Evolutionary conservation across 2,888 invertebrate genomes (phyloP).

Genomic region (Fragum whitleyi): DNA sequence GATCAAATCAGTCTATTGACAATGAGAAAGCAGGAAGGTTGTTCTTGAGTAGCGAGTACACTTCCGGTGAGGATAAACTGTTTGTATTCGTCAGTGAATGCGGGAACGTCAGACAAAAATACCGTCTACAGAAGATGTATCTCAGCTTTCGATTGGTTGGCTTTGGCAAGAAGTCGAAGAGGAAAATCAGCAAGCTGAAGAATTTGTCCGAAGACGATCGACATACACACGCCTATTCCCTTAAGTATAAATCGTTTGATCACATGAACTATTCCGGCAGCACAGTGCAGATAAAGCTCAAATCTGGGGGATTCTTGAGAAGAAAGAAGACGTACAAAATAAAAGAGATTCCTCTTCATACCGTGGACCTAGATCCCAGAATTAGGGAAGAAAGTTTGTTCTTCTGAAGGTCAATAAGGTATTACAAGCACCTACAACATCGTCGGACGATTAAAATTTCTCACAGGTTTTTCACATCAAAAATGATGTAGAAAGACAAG

Average conservation of each 20-base stretch:
- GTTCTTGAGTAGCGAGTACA: conserved; percentile 15
- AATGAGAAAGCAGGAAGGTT: background rate
- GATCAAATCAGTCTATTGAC: background rate
- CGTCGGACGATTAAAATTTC: too few relatives aligned
- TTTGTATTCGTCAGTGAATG: conserved; percentile 11
- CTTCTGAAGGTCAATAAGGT: too few relatives aligned
- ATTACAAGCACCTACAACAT: too few relatives aligned
- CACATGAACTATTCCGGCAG: background rate
- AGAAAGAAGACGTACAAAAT: background rate
- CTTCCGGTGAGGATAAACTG: background rate
- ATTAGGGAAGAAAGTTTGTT: background rate
- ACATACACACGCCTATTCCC: background rate
- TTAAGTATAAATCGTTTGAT: background rate
- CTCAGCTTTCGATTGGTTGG: background rate
- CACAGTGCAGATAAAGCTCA: conserved; percentile 3
- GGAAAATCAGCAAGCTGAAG: background rate
- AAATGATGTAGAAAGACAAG: too few relatives aligned
- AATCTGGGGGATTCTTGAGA: background rate
- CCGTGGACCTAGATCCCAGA: background rate
- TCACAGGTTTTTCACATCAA: too few relatives aligned
- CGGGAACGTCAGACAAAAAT: background rate
- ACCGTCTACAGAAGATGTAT: background rate
- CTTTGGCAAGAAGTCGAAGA: background rate
- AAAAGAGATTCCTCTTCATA: background rate
- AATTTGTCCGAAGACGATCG: background rate